Evolutionary conservation across 2,888 invertebrate genomes (phyloP).

Genomic region (Nephrotoma appendiculata): DNA sequence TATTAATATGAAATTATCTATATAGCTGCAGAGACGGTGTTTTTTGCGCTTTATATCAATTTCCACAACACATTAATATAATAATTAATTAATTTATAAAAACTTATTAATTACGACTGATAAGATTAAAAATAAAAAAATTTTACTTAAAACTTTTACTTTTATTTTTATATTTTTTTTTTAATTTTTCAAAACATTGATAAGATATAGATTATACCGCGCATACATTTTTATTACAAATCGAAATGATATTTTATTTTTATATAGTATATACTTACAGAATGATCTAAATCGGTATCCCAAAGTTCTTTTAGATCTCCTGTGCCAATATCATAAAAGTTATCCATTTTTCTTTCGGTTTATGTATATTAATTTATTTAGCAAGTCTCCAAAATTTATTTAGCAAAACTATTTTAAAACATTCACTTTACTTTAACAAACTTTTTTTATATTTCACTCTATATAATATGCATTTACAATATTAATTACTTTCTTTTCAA

Average conservation of each 20-base stretch:
- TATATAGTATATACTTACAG: conserved; percentile 50
- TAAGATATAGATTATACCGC: conserved; percentile 6
- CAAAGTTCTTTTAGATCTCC: conserved; percentile 66
- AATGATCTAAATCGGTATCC: conserved; percentile 62
- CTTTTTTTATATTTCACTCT: neutral
- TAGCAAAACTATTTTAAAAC: neutral
- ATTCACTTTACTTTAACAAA: neutral
- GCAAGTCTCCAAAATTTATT: neutral
- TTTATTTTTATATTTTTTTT: conserved; percentile 9
- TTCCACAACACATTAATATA: neutral
- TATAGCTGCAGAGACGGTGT: neutral
- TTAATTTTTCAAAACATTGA: conserved; percentile 8
- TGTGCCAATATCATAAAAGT: conserved; percentile 59
- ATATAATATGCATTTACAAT: neutral
- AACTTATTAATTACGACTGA: conserved; percentile 1
- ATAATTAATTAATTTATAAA: conserved; percentile 1
- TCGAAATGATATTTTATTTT: conserved; percentile 4
- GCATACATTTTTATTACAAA: conserved; percentile 8
- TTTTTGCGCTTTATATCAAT: neutral
- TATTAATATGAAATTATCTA: neutral
- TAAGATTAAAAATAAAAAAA: conserved; percentile 9
- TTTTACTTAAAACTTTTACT: conserved; percentile 9
- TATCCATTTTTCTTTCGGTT: conserved; percentile 41
- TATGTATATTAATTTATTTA: neutral
- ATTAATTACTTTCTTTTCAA: neutral